Base-by-base conservation (phyloP, 1,140 invertebrate genomes). In the Chlorops oryzae region DNA sequence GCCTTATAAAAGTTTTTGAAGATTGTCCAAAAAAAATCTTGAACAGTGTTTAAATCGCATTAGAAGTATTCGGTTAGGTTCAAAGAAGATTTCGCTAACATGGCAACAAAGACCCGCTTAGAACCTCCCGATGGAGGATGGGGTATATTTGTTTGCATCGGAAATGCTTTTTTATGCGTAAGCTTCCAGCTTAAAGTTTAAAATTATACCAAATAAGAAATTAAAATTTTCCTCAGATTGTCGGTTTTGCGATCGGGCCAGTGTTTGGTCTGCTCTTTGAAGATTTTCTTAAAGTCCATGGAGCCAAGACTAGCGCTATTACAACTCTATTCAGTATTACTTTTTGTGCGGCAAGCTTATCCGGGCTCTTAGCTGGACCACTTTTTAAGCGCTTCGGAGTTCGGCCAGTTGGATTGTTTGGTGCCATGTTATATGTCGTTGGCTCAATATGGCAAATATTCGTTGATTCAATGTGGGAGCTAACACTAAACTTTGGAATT, bases 251-350 rank as follows among this genome's bases (percentile, higher is more conserved):
- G 3, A 76, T 78, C 0, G 67, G 80, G 20, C 74, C 82, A 52
- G 79, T 79, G 5, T 85, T 86, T 51, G 81, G 81, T 3, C 73
- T 86, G 23, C 63, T 86, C 18, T 85, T 80, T 50, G 80, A 80
- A 39, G 75, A 81, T 47, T 81, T 82, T 54, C 79, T 86, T n/a
- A 61, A 75, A 35, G 72, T 71, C 9, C 71, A 84, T 34, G 78
- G 78, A 0, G 79, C 79, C 9, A 78, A 78, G 54, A 79, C 78
- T 0, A 80, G 77, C 51, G 79, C 78, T 1, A 73, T 80, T 9
- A 78, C 80, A 2, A 59, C 82, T 12, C 77, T 80, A 0, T 80
- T 78, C 37, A 79, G 78, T 6, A 73, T 80, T 9, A 80, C 80
- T 52, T 81, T 80, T 59, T 80, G 78, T 45, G 71, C 79, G 0